Evolutionary conservation across 2,888 invertebrate species (phyloP), one percentile per base, ranked within the genome.

Genomic region (Cosmorhoe ocellata): DNA sequence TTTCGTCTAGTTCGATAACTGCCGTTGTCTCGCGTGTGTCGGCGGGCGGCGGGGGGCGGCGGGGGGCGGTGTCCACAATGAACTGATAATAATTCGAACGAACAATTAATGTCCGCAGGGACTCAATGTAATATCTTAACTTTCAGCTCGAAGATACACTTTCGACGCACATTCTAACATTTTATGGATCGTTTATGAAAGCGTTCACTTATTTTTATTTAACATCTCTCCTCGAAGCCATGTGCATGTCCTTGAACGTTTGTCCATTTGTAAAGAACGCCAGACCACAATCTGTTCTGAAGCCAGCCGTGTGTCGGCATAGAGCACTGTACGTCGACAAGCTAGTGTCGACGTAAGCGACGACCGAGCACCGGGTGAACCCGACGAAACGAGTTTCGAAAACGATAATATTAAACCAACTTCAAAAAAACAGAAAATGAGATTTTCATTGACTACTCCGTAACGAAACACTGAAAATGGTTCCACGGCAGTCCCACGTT

Each of bases 1-100:
- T 51, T 42, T 49, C 56, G 59, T 58, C 54, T 54, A 58, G 52
- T 63, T 59, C 46, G 55, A 64, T 65, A 56, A 24, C 2, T 7
- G 24, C 24, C 6, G 4, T 24, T 24, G 24, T 24, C 24, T 6
- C 24, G 24, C 24, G 7, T 24, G 5, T 3, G 1, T 3, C 18
- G 18, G 18, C 18, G 18, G 18, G 18, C 43, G n/a, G n/a, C n/a
- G n/a, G n/a, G n/a, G n/a, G n/a, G n/a, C n/a, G n/a, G n/a, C n/a
- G n/a, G n/a, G n/a, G 51, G 42, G 37, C 2, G 4, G 18, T 18
- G 4, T 4, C 18, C 4, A 44, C 56, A 49, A 43, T 49, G 40
- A 50, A 22, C 44, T 34, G 14, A 13, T 43, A 37, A 38, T 34
- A 36, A 37, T 14, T 36, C 22, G 22, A 26, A 31, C 32, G 45